These are phyloP conservation scores for Procavia capensis DNA, from an alignment of 2,113 vertebrate species.

Conservation along the genomic window DNA sequence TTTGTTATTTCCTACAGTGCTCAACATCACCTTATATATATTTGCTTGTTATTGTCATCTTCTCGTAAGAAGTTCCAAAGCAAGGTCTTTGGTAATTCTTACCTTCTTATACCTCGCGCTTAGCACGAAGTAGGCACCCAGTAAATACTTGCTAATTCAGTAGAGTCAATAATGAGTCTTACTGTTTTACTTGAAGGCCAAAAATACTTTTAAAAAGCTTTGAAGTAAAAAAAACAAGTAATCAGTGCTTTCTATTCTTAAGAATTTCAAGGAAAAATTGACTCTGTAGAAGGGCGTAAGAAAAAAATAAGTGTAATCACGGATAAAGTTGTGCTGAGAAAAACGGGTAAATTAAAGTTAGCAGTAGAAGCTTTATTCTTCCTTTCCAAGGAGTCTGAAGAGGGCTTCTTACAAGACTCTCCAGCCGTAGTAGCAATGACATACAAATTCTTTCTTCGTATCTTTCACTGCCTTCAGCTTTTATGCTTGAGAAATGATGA, in stretches of 20 bases:
- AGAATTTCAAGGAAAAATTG: neutral
- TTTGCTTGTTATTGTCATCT: neutral
- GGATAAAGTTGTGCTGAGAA: neutral
- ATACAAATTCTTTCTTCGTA: constrained; percentile 93
- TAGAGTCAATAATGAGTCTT: neutral
- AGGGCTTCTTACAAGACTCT: neutral
- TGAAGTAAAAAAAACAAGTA: neutral
- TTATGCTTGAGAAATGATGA: constrained; percentile 86
- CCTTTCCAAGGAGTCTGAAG: neutral
- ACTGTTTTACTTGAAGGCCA: neutral
- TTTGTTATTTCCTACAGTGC: neutral
- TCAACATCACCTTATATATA: neutral
- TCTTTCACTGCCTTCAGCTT: constrained; percentile 84
- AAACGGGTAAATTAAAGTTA: neutral
- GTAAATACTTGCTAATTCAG: neutral
- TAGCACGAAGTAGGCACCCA: neutral
- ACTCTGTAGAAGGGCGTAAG: neutral
- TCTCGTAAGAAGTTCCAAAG: neutral
- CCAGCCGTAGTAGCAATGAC: constrained; percentile 83
- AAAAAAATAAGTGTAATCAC: neutral
- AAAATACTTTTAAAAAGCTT: neutral
- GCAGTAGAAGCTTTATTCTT: neutral
- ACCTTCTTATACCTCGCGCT: neutral
- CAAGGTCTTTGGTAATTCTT: neutral
- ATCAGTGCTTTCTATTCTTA: neutral